Conservation (phyloP, 2,888 invertebrate genomes). For the Leptinotarsa rubiginosa region DNA sequence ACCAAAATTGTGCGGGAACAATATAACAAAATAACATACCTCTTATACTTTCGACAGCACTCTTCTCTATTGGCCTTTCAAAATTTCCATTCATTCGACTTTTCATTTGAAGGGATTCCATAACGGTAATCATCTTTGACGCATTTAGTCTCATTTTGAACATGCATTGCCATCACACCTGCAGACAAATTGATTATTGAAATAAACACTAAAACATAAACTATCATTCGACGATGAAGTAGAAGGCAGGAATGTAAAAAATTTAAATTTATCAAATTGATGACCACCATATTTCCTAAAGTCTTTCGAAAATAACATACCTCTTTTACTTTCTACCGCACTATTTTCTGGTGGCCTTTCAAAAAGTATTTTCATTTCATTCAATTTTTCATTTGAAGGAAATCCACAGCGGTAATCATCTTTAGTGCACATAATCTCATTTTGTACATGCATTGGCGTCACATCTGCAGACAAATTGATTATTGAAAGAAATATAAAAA, state of each 20-base stretch:
- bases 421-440: background rate
- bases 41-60: background rate
- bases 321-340: background rate
- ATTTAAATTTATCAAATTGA: background rate
- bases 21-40: background rate
- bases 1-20: background rate
- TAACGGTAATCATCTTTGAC: background rate
- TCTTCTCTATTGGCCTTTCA: background rate
- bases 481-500: background rate
- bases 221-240: background rate
- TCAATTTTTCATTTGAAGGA: background rate
- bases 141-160: slow-evolving; percentile 1
- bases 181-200: background rate
- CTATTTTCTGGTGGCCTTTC: background rate
- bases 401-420: background rate
- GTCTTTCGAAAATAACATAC: background rate
- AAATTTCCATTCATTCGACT: background rate
- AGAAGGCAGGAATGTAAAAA: background rate
- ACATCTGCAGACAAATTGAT: background rate
- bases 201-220: background rate
- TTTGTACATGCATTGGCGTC: background rate
- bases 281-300: background rate
- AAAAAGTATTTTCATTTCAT: background rate
- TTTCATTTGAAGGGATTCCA: background rate
- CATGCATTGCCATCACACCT: background rate